Evolutionary conservation across 2,797 vertebrate species (phyloP), one percentile per base, ranked within the genome.

Genomic region (Sus cebifrons): DNA sequence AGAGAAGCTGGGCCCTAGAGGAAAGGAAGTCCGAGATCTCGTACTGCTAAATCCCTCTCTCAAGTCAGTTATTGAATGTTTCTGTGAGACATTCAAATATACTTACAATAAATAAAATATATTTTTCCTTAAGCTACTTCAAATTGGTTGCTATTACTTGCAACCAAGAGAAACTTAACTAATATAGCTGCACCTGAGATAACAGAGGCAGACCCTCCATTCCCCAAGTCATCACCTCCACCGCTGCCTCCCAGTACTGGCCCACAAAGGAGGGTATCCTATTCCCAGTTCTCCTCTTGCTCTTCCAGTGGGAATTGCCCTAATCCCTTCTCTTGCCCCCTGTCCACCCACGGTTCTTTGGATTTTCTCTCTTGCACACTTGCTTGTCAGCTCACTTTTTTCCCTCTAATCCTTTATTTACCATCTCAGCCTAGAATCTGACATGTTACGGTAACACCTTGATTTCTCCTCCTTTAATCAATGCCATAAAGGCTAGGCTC

Each of bases 91-190:
- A 89, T 27, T n/a, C 21, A 40, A 88, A 83, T 79, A 73, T 90
- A 86, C 93, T 95, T 95, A 81, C 49, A 91, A 81, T 93, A 91
- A 86, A 89, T 89, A 89, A 94, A 94, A 91, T 32, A 77, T 44
- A 67, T 73, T 65, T 78, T 81, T 78, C 25, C 54, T 96, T 94
- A 96, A 88, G 56, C 79, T 77, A 40, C n/a, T 82, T 91, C 29
- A 81, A 89, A 86, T 93, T 70, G 70, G 60, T 89, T 96, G 86
- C 86, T 91, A 73, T 86, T 67, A 52, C 68, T 91, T 94, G 65
- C 78, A 93, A 64, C 65, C 64, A 68, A 92, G 85, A 93, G 32
- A 96, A 65, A 54, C 56, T 82, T 91, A 79, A 77, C 82, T 27
- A 88, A 78, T 32, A 36, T 10, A n/a, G 32, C 54, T 56, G 21